Conservation (phyloP, 2,888 invertebrate species). For the Colostygia pectinataria region DNA sequence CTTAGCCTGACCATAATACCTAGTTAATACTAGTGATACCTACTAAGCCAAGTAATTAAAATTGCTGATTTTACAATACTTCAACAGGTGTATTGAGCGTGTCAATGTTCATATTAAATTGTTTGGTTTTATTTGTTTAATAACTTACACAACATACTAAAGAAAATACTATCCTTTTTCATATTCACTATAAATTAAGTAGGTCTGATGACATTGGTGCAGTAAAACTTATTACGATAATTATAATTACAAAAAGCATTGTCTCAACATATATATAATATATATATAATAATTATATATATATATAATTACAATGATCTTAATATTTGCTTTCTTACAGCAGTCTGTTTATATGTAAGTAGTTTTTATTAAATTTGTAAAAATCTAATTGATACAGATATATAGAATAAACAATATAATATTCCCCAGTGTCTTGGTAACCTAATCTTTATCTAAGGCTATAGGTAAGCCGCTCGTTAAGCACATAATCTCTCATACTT, state of each 20-base stretch:
- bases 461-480: neutral
- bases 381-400: neutral
- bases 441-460: constrained; percentile 1
- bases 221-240: neutral
- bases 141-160: too few species aligned
- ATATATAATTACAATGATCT: too few species aligned
- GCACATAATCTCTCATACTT: constrained; percentile 1
- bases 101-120: too few species aligned
- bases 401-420: neutral
- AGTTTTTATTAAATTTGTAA: too few species aligned
- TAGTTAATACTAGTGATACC: constrained; percentile 1
- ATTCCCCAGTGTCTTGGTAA: neutral
- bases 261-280: too few species aligned
- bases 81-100: neutral
- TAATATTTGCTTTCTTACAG: neutral
- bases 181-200: too few species aligned
- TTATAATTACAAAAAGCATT: neutral
- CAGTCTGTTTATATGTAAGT: neutral
- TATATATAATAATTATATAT: too few species aligned
- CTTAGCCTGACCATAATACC: neutral
- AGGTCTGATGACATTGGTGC: neutral
- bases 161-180: too few species aligned
- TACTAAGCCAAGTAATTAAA: constrained; percentile 40
- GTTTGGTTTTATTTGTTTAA: too few species aligned
- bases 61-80: constrained; percentile 42